Conservation (phyloP, 2,888 invertebrate genomes). For the Drosophila algonquin region DNA sequence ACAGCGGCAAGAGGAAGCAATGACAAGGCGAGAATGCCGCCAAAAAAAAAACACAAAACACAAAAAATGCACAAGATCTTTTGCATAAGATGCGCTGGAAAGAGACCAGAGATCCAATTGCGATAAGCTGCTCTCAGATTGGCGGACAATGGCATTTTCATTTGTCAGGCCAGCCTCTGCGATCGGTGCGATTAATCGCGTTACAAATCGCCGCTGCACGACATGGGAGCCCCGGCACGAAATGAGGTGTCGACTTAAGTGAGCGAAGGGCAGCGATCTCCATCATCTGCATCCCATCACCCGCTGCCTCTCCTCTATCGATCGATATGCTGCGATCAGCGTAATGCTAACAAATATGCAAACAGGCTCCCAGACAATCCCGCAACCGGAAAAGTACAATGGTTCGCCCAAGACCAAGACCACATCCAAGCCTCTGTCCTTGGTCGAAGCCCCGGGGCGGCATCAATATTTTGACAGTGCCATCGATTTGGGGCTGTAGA, state of each 20-base stretch:
- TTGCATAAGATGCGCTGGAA: background rate
- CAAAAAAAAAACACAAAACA: conserved; percentile 4
- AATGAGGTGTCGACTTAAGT: conserved; percentile 82
- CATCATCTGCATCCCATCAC: background rate
- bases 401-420: no score
- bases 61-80: background rate
- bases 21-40: background rate
- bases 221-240: conserved; percentile 23
- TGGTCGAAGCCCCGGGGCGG: conserved; percentile 13
- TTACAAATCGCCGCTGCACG: conserved; percentile 34
- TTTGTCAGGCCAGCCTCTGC: conserved; percentile 70
- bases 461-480: conserved; percentile 70
- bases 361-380: background rate
- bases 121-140: conserved; percentile 69
- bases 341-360: conserved; percentile 73
- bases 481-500: conserved; percentile 38
- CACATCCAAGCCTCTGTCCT: background rate
- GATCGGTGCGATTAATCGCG: conserved; percentile 62
- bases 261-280: conserved; percentile 66
- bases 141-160: conserved; percentile 80
- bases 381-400: conserved; percentile 36
- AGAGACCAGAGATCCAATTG: background rate
- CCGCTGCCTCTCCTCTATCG: conserved; percentile 35
- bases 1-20: background rate
- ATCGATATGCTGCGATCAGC: conserved; percentile 23